Evolutionary conservation across 1,140 invertebrate species (phyloP), one percentile per base, ranked within the genome.

Genomic region (Hyles vespertilio): DNA sequence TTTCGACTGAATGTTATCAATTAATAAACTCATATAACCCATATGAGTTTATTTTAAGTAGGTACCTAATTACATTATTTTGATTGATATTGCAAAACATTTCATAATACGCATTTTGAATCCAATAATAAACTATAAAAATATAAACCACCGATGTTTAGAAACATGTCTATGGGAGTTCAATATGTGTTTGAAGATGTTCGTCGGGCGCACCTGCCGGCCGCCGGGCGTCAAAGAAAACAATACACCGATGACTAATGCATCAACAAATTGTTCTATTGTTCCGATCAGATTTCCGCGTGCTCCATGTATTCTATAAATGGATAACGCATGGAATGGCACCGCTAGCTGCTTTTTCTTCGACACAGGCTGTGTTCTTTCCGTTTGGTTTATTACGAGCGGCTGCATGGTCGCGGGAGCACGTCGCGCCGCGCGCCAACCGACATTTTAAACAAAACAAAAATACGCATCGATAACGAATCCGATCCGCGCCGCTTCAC

Each of bases 401-500:
- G 56, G 65, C 62, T 69, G 71, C 69, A 72, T 60, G 69, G 75
- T 10, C 58, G 65, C 65, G 70, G 62, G 50, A 70, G 61, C 77
- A 77, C 77, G 56, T 40, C 55, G 57, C 51, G n/a, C 47, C 45
- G 58, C 61, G 54, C 72, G 62, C 60, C 51, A 65, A 51, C 22
- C 44, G 36, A 64, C 57, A 59, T 59, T 22, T 22, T 61, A 70
- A 69, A 63, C 58, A 65, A 52, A 64, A 58, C 60, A 70, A 68
- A 56, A 69, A 66, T 56, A 61, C 43, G 32, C 50, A 51, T 61
- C 69, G 63, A 63, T 66, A 55, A 67, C 61, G 56, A 61, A 57
- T 63, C 58, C 65, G 62, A 70, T 64, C 61, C 56, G 55, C 51
- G 46, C 48, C 49, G 48, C 36, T 11, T 32, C 44, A 58, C 33